Base-by-base conservation (phyloP, 1,140 invertebrate species). In the Probaryconus sp. region DNA sequence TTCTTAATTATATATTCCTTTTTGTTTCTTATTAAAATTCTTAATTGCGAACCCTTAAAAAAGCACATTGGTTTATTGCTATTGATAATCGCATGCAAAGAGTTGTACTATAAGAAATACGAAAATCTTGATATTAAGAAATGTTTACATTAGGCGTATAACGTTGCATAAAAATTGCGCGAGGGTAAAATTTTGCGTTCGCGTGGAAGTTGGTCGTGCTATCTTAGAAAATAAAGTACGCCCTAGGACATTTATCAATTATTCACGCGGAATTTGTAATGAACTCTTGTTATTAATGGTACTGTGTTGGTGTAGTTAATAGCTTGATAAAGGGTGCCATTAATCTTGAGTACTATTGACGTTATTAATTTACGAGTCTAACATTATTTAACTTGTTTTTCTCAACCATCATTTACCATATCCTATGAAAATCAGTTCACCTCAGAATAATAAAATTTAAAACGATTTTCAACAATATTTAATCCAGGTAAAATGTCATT, bases 181-280 rank as follows among this genome's bases (percentile, higher is more conserved):
- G 24, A 55, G 42, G 40, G 56, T 42, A 33, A 40, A 18, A 63
- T 63, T 73, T 61, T 55, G 31, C 26, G 30, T 53, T 35, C 48
- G 21, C 24, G 47, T 26, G 9, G 10, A 20, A 28, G 6, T 6
- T 56, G 17, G 18, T 20, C 6, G 13, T 21, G 31, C 3, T 13
- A 26, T 37, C 20, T 9, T 14, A 4, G 33, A 45, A 28, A 51
- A 63, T 63, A 68, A 63, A 73, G 16, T 45, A 63, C 56, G 28
- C 56, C 24, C 35, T 10, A 33, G 58, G 48, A 67, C 61, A 55
- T 53, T 61, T 74, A 74, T 74, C 70, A 74, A 68, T 74, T 74
- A 74, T 64, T 68, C 67, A 68, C 58, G 48, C 35, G 17, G 56
- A 48, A 74, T 74, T 68, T 58, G 28, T 68, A 68, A 74, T 64